Conservation (phyloP, 2,888 invertebrate genomes). For the Willowsia nigromaculata region DNA sequence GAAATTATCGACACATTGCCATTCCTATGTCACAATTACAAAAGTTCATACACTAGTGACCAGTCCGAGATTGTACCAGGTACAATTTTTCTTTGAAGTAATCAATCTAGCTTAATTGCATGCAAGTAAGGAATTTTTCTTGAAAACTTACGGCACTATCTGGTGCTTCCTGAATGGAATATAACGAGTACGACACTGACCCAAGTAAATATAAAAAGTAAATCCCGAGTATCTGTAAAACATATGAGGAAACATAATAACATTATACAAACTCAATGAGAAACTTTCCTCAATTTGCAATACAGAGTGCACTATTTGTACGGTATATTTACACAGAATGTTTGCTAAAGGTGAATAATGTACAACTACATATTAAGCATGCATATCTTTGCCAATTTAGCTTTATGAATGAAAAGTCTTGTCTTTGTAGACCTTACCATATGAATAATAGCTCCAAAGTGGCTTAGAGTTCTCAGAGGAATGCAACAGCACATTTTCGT, state of each 20-base stretch:
- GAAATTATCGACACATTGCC: background rate
- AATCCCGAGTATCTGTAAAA: constrained; percentile 59
- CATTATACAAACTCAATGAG: background rate
- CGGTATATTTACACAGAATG: background rate
- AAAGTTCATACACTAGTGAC: too few relatives aligned
- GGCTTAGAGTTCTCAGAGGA: constrained; percentile 63
- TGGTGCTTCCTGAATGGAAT: constrained; percentile 11
- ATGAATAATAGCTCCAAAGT: constrained; percentile 63
- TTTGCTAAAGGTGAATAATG: background rate
- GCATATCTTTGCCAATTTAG: background rate
- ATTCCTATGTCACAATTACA: background rate
- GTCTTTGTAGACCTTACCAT: constrained; percentile 53
- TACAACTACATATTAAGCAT: background rate
- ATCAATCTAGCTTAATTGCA: background rate
- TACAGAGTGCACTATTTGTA: background rate
- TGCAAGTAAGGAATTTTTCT: background rate
- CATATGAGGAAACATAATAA: background rate
- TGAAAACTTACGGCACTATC: constrained; percentile 47
- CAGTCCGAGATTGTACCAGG: background rate
- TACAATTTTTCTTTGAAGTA: background rate
- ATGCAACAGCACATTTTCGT: constrained; percentile 70
- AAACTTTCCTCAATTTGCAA: background rate
- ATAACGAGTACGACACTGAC: constrained; percentile 50
- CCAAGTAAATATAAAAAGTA: constrained; percentile 69
- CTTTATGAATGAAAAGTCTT: background rate